Conservation (phyloP, 1,140 invertebrate genomes). For the Scaptodrosophila lebanonensis region DNA sequence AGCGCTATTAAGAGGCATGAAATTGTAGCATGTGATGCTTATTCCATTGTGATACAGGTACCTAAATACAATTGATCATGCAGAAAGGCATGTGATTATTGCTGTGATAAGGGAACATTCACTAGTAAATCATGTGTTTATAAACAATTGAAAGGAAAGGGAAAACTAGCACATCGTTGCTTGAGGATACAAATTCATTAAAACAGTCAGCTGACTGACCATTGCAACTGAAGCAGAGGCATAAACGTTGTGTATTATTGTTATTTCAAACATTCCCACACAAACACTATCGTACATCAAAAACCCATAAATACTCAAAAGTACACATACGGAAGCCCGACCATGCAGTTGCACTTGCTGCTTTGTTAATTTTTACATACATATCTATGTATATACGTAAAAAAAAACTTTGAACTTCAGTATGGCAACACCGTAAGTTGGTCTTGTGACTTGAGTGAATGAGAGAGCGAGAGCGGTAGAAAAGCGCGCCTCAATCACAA, state of each 20-base stretch:
- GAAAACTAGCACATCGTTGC: neutral
- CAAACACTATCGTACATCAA: no score
- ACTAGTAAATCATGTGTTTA: conserved; percentile 31
- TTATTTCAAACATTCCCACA: no score
- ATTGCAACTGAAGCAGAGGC: conserved; percentile 9
- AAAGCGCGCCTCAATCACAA: conserved; percentile 24
- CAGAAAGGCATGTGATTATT: conserved; percentile 58
- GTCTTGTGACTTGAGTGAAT: conserved; percentile 68
- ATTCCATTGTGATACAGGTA: neutral
- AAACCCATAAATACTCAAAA: no score
- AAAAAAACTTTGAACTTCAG: conserved; percentile 25
- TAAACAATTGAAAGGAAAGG: neutral
- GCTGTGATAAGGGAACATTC: conserved; percentile 2
- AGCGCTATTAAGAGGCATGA: neutral
- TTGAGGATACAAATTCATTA: neutral
- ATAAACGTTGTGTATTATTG: no score
- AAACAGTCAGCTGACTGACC: conserved; percentile 29
- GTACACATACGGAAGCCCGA: conserved; percentile 15
- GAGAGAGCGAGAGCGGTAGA: conserved; percentile 50
- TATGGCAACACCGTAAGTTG: conserved; percentile 59
- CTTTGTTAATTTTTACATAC: conserved; percentile 24
- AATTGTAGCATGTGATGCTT: conserved; percentile 51
- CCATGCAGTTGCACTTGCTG: conserved; percentile 2
- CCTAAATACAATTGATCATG: conserved; percentile 47
- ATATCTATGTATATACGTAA: conserved; percentile 6